A percentile compares a stretch with the other conserved stretches of the same genome.
phyloP scores from a whole-genome alignment of 35 echinoderm and acorn worm species.

The Acanthaster planci region DNA sequence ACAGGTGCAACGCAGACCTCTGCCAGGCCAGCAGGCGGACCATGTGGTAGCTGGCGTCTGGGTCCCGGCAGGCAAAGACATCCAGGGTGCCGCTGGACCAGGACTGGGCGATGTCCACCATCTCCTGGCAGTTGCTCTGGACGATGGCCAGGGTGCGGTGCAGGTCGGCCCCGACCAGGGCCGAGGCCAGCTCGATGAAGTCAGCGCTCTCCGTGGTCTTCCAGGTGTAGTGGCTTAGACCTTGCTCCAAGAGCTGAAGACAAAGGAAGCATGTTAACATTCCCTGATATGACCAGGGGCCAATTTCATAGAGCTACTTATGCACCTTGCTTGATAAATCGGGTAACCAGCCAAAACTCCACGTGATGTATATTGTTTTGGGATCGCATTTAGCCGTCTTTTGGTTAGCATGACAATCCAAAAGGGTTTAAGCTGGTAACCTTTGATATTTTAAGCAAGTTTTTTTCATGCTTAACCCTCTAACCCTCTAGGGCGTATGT shows the following conservation, averaged over 20 bases:
- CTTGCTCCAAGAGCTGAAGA: slow-evolving; percentile 88
- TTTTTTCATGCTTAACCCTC: background rate
- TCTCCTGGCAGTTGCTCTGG: slow-evolving; percentile 95
- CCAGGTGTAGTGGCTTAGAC: slow-evolving; percentile 96
- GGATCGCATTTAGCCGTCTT: too few species aligned
- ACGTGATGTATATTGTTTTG: too few species aligned
- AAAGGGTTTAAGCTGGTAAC: too few species aligned
- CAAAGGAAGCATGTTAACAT: background rate
- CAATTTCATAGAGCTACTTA: too few species aligned
- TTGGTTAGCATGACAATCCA: too few species aligned
- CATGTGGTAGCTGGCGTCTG: slow-evolving; percentile 83
- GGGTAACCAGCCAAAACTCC: too few species aligned
- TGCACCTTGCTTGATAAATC: too few species aligned
- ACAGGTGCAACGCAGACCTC: slow-evolving; percentile 36
- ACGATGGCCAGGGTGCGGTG: slow-evolving; percentile 93
- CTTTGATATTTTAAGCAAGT: too few species aligned
- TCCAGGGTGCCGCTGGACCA: slow-evolving; percentile 84
- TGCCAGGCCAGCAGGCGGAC: slow-evolving; percentile 78
- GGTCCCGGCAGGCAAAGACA: slow-evolving; percentile 77
- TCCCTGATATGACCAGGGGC: too few species aligned
- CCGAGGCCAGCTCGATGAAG: slow-evolving; percentile 93
- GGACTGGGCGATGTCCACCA: slow-evolving; percentile 88
- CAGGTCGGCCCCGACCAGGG: slow-evolving; percentile 90
- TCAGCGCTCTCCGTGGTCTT: slow-evolving; percentile 98
- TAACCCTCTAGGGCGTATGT: background rate